Percentiles rank a stretch among this genome's conserved stretches.
Conservation (phyloP, 2,888 invertebrate species). For the Ichneumoninae sp. region DNA sequence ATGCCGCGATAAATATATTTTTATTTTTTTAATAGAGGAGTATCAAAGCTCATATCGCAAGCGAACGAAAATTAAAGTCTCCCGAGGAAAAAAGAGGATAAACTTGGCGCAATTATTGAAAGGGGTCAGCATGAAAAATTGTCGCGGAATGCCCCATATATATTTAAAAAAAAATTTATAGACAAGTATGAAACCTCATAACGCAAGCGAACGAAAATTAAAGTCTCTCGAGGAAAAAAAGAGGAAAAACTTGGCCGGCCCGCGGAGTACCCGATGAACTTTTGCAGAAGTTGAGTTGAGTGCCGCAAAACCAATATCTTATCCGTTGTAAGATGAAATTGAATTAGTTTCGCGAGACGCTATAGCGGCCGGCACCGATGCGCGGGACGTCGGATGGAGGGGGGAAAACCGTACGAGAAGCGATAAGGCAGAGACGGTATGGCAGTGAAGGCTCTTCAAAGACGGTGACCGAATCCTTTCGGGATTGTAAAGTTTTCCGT, state of each 20-base stretch:
- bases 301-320: slow-evolving; percentile 22
- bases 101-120: too few relatives aligned
- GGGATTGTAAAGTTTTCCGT: background rate
- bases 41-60: too few relatives aligned
- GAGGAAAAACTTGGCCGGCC: background rate
- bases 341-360: slow-evolving; percentile 18
- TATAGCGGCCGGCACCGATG: background rate
- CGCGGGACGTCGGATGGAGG: background rate
- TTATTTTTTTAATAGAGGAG: too few relatives aligned
- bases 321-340: slow-evolving; percentile 24
- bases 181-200: background rate
- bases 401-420: background rate
- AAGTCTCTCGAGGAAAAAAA: background rate
- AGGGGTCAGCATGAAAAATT: too few relatives aligned
- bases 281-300: background rate
- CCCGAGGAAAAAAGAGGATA: too few relatives aligned
- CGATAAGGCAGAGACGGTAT: slow-evolving; percentile 12
- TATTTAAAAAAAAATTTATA: too few relatives aligned
- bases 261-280: background rate
- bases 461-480: slow-evolving; percentile 1
- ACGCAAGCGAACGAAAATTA: background rate
- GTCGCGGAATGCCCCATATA: too few relatives aligned
- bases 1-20: too few relatives aligned
- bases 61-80: too few relatives aligned
- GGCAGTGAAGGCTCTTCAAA: background rate